A percentile compares a stretch with the other conserved stretches of the same genome.
Evolutionary conservation across 2,888 invertebrate genomes (phyloP).

Genomic region (Caprella mutica): DNA sequence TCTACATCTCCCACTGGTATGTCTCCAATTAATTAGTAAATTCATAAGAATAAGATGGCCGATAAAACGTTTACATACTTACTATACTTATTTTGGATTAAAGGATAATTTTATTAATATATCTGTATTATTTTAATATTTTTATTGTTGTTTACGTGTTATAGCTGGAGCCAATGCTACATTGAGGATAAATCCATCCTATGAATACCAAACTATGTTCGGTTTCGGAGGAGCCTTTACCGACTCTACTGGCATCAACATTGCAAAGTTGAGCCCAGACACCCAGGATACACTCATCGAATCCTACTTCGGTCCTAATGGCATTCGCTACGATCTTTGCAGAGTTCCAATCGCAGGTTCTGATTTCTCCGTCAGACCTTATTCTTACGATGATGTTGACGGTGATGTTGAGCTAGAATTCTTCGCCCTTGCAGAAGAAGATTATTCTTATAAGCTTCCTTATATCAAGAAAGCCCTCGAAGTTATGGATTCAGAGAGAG

Average conservation of each 20-base stretch:
- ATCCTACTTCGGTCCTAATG: constrained; percentile 53
- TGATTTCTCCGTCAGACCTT: constrained; percentile 64
- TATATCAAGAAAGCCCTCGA: constrained; percentile 25
- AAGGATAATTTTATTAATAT: too few species aligned
- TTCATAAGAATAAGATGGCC: too few species aligned
- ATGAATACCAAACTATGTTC: constrained; percentile 51
- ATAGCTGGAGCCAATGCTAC: background rate
- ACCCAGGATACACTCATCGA: background rate
- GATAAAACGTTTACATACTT: too few species aligned
- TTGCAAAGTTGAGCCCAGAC: constrained; percentile 38
- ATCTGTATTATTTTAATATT: too few species aligned
- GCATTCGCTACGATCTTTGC: constrained; percentile 64
- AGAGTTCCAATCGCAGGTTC: constrained; percentile 73
- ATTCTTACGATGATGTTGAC: constrained; percentile 54
- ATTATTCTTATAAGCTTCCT: constrained; percentile 51
- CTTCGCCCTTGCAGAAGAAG: constrained; percentile 58
- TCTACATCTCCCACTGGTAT: background rate
- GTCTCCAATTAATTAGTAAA: too few species aligned
- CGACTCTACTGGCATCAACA: constrained; percentile 55
- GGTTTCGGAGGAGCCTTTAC: constrained; percentile 86
- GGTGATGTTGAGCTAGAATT: constrained; percentile 46
- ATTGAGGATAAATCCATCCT: background rate
- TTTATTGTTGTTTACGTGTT: too few species aligned
- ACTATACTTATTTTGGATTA: too few species aligned
- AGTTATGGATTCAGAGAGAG: constrained; percentile 34